Evolutionary conservation across 2,797 vertebrate species (phyloP), one percentile per base, ranked within the genome.

Genomic region (Macropus fuliginosus): DNA sequence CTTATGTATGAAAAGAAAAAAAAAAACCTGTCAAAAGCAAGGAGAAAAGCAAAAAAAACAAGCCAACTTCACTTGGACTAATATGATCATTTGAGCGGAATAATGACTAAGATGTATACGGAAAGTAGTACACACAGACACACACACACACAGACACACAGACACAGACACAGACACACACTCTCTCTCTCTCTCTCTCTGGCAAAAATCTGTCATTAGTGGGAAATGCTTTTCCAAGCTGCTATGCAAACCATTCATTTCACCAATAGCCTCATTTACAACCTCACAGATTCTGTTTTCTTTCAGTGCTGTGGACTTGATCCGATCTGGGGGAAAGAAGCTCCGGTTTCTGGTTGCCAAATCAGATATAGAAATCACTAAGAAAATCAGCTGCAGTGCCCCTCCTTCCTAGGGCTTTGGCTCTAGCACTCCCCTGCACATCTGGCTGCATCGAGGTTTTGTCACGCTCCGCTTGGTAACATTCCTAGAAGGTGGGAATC

Each of bases 271-370:
- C 59, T 40, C 28, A 34, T n/a, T 28, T 91, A 91, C 28, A 91
- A 54, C 52, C 52, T 81, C 54, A 91, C 3, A 91, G 13, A 18
- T 10, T 0, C 5, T 2, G 0, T 5, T 52, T 97, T 93, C 91
- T 97, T 95, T 50, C 98, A 99, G 99, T 12, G 99, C 99, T 0
- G 99, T 99, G 98, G 99, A 99, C 92, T 99, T 99, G 98, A 99
- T 99, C 98, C 99, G 99, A 91, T 98, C 99, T 0, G 99, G 99
- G 14, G 99, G 99, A 5, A 99, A 99, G 95, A 99, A 99, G 94
- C 99, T 99, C 92, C 98, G 99, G 40, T 99, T 99, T 97, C 99
- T 99, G 92, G 99, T 99, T 34, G 99, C 99, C 98, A 99, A 99
- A 98, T 99, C 99, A 0, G 99, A 99, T 92, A 97, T 97, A 46